Evolutionary conservation across 2,797 vertebrate genomes (phyloP).

Genomic region (Cyprinella venusta): DNA sequence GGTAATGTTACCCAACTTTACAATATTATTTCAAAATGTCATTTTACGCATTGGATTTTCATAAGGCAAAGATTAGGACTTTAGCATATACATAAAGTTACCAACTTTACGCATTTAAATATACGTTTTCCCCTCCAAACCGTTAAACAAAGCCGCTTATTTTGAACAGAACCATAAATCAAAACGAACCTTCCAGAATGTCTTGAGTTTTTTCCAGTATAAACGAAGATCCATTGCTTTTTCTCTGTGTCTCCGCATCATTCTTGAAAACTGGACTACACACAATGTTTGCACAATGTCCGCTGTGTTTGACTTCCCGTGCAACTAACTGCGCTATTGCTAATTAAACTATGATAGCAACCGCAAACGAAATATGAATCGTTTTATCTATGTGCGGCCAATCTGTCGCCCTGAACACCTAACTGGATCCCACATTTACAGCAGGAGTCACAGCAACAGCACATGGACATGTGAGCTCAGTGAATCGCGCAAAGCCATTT

Average conservation of each 20-base stretch:
- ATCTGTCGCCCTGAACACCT: too few species aligned
- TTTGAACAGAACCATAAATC: background rate
- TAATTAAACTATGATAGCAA: conserved; percentile 27
- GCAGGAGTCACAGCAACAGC: background rate
- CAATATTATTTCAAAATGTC: background rate
- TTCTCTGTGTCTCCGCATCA: conserved; percentile 62
- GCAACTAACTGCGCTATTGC: background rate
- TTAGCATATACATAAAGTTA: background rate
- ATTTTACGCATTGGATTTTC: background rate
- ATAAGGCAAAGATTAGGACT: background rate
- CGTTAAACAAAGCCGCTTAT: background rate
- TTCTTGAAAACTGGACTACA: conserved; percentile 59
- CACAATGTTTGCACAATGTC: background rate
- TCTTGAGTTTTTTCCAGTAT: conserved; percentile 75
- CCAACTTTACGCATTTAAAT: background rate
- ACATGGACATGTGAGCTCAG: background rate
- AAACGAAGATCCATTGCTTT: conserved; percentile 60
- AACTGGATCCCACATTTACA: background rate
- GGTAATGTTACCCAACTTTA: background rate
- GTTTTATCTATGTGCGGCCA: background rate
- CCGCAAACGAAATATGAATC: background rate
- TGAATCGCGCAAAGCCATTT: conserved; percentile 43
- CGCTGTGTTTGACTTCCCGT: background rate
- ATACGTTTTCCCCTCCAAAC: background rate
- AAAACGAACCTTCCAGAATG: conserved; percentile 72